Base-by-base conservation (phyloP, 2,888 invertebrate genomes). In the Sicus ferrugineus region DNA sequence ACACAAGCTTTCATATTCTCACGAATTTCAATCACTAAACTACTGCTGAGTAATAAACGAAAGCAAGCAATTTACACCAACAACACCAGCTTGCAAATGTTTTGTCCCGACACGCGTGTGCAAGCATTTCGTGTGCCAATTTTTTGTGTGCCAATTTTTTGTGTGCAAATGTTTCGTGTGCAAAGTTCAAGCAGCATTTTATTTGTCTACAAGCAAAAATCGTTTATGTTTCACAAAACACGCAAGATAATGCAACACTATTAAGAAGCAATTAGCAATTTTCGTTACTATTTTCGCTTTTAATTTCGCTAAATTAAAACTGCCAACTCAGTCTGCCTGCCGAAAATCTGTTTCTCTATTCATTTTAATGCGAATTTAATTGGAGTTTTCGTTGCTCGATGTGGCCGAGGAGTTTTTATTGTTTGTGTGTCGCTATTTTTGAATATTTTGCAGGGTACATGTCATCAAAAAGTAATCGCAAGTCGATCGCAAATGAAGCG, bases 401-500 rank as follows among this genome's bases (percentile, higher is more conserved):
- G n/a, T n/a, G n/a, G n/a, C n/a, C n/a, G n/a, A n/a, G n/a, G n/a
- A n/a, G n/a, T n/a, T n/a, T n/a, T n/a, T n/a, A n/a, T n/a, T n/a
- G n/a, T n/a, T n/a, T n/a, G 71, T 59, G 68, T 73, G 69, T 74
- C 66, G 73, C 69, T 64, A 74, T 72, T 42, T 46, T 73, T 73
- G 71, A 69, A 67, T 72, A 59, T 72, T 71, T 77, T 77, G 75
- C 77, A 79, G 79, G 79, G 79, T 79, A 79, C 79, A 79, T 79
- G 79, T 79, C 79, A 79, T 46, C 23, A 54, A 26, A 54, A 54
- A 54, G n/a, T 1, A 26, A 46, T 46, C 14, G 19, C 46, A 2
- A 7, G 19, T n/a, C 19, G 14, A 3, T 46, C 46, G 14, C 46
- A 4, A 46, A 46, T 46, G 46, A 2, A 46, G 19, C 14, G 14